Base-by-base conservation (phyloP, 2,888 invertebrate genomes). In the Cepaea hortensis region DNA sequence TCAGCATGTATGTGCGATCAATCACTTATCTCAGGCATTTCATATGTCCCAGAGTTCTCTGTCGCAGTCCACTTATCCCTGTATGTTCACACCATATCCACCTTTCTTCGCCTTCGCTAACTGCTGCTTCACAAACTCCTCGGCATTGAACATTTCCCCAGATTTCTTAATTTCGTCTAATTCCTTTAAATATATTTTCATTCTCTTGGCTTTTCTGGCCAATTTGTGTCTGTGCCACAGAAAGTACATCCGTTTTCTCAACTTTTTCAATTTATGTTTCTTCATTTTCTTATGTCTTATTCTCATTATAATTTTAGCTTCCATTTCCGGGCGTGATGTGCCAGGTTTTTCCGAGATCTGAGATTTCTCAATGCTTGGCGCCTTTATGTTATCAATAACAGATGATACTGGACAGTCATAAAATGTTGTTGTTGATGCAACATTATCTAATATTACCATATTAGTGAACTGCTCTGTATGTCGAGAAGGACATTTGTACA, bases 211-310 rank as follows among this genome's bases (percentile, higher is more conserved):
- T 65, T 81, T 73, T 5, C 85, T 84, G 3, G 81, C 79, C n/a
- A 80, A 72, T 82, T 75, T 87, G 48, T 84, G 81, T 68, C 88
- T 90, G n/a, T 86, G 81, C 48, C 87, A 85, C 11, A 88, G 65
- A 70, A 89, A 87, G 80, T 85, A 86, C 84, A 88, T 88, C 73
- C 82, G 86, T 50, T 89, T 87, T 3, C 88, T 81, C 46, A 87
- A 84, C 82, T 90, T 90, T 70, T 89, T 89, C 55, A 89, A 61
- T 50, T 88, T 87, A 77, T 91, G 91, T 35, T 87, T 88, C 50
- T 90, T 90, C 91, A 91, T 91, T 86, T 89, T 90, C 61, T 86
- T 88, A 23, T 89, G 87, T 6, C 89, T 85, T 55, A 90, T 89
- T 55, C 82, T 88, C 85, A 89, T 76, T 62, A 90, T 89, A 23